Evolutionary conservation across 2,113 vertebrate species (phyloP).

Genomic region (Glaucidium brasilianum): DNA sequence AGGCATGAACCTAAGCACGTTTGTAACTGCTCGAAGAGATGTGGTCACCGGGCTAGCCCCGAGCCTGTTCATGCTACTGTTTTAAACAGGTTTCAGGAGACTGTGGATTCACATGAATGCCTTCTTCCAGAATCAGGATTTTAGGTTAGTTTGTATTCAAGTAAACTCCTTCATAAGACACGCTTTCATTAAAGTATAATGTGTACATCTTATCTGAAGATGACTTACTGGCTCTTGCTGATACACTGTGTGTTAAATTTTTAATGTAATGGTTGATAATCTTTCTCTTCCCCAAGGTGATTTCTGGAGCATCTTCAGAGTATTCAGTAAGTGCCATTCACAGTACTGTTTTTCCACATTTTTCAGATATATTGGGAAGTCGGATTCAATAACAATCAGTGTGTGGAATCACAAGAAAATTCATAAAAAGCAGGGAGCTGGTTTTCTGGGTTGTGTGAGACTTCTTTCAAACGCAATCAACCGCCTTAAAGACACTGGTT

Average conservation of each 20-base stretch:
- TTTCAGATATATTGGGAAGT: constrained; percentile 94
- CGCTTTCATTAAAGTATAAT: background rate
- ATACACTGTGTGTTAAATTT: background rate
- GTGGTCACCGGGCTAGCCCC: fast-evolving
- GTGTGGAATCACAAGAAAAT: constrained; percentile 99
- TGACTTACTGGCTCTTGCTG: background rate
- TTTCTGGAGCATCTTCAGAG: background rate
- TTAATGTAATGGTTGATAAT: background rate
- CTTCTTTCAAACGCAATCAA: constrained; percentile 98
- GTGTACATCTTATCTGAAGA: background rate
- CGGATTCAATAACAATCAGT: constrained; percentile 97
- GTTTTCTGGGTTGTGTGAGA: constrained; percentile 96
- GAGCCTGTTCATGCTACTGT: background rate
- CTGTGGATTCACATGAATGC: background rate
- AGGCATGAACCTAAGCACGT: background rate
- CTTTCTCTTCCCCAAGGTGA: background rate
- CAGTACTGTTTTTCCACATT: background rate
- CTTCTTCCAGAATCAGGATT: background rate
- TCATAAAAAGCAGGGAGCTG: constrained; percentile 98
- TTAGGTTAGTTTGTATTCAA: background rate
- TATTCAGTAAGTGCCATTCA: background rate
- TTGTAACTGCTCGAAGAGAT: background rate
- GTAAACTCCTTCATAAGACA: background rate
- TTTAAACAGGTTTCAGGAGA: fast-evolving
- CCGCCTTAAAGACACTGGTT: constrained; percentile 98